Base-by-base conservation (phyloP, 1,140 invertebrate genomes). In the Anthonomus grandis region DNA sequence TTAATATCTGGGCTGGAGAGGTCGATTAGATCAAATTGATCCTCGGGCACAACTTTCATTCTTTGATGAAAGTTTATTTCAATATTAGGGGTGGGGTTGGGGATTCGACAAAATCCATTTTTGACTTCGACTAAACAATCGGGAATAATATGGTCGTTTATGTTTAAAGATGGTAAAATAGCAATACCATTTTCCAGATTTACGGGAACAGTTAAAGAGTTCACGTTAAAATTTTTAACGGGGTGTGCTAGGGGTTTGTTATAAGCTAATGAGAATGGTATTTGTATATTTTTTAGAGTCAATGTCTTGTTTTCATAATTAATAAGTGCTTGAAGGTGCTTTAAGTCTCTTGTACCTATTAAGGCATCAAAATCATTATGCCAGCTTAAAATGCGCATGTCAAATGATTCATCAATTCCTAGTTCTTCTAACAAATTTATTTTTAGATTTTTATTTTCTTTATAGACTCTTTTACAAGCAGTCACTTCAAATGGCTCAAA, bases 251-350 rank as follows among this genome's bases (percentile, higher is more conserved):
- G 12, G 4, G 52, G 52, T 46, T 55, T 55, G 8, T 55, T 55
- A 19, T 46, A 55, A n/a, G 52, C 52, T 12, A 55, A n/a, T n/a
- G 27, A 55, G 23, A 55, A 55, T 31, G 39, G 41, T 21, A 55
- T 55, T 34, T 17, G 44, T 9, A 31, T 44, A 34, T 55, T 46
- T 3, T 55, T 9, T 31, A 46, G 15, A 2, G 39, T 55, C 37
- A 55, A 19, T 21, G 24, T 55, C 22, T 36, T 34, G 10, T 55
- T 13, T 22, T 46, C 25, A 22, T 55, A 55, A 24, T 55, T 13
- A 8, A 55, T 5, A 4, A 55, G 6, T n/a, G 39, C 52, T 9
- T 46, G 34, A 18, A 55, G 17, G 1, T 2, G 23, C 8, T n/a
- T 4, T 2, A 45, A 3, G n/a, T 55, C 52, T 45, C 46, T 55